phyloP scores from a whole-genome alignment of 1,140 invertebrate genomes.

The Asbolus verrucosus region DNA sequence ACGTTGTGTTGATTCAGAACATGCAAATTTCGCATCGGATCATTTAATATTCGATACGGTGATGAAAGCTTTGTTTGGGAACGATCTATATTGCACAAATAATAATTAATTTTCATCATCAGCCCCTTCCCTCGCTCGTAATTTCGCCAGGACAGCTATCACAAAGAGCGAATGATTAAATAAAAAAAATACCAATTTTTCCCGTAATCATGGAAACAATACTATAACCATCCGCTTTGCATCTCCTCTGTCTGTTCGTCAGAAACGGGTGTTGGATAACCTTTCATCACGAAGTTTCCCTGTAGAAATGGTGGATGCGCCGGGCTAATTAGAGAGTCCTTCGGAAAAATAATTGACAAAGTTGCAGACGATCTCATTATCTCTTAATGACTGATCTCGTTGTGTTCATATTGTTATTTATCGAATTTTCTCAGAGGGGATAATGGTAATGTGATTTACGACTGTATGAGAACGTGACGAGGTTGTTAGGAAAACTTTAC shows the following conservation, averaged over 20 bases:
- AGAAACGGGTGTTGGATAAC: too few species aligned
- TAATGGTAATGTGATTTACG: neutral
- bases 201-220: too few species aligned
- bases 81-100: neutral
- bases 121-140: too few species aligned
- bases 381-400: neutral
- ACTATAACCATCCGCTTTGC: too few species aligned
- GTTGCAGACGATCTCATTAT: neutral
- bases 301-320: neutral
- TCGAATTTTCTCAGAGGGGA: too few species aligned
- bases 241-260: too few species aligned
- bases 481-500: neutral
- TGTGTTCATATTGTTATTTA: neutral
- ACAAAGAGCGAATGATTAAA: too few species aligned
- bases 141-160: too few species aligned
- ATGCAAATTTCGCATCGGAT: constrained; percentile 4
- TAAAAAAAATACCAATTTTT: too few species aligned
- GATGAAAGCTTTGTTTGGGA: too few species aligned
- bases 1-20: neutral
- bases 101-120: constrained; percentile 12
- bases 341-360: neutral
- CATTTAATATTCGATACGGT: constrained; percentile 5
- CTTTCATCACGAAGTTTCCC: too few species aligned
- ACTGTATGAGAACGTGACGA: too few species aligned
- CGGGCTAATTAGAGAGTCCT: neutral